These are phyloP conservation scores for Strigamia crassipes DNA, from an alignment of 2,888 invertebrate species.

Conservation along the genomic window DNA sequence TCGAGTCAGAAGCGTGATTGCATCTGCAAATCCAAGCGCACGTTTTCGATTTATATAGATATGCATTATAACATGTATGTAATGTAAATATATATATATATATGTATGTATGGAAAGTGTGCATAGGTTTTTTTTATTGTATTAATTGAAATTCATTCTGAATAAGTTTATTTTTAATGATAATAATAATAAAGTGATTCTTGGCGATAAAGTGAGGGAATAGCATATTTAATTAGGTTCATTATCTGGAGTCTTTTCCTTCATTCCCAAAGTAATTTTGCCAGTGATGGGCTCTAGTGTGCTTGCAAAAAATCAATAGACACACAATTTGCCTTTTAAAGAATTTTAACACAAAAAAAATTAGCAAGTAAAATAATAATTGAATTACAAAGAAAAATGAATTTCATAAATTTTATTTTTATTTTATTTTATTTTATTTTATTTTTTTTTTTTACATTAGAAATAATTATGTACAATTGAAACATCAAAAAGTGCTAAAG, in stretches of 20 bases:
- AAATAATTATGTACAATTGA: too few relatives aligned
- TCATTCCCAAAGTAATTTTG: conserved; percentile 43
- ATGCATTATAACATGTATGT: too few relatives aligned
- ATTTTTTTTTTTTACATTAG: too few relatives aligned
- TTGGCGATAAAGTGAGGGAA: conserved; percentile 39
- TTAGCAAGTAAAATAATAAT: neutral
- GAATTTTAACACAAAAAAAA: neutral
- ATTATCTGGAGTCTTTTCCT: conserved; percentile 43
- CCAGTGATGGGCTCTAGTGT: conserved; percentile 36
- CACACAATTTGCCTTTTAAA: neutral
- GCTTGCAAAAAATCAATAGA: conserved; percentile 38
- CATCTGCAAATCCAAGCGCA: conserved; percentile 7
- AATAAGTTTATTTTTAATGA: neutral
- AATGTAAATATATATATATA: too few relatives aligned
- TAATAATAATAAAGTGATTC: conserved; percentile 34
- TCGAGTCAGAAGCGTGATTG: conserved; percentile 14
- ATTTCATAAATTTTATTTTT: too few relatives aligned
- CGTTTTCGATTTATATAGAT: neutral
- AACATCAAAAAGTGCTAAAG: too few relatives aligned
- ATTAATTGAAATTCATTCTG: neutral
- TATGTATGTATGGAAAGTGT: too few relatives aligned
- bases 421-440: too few relatives aligned
- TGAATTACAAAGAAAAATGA: too few relatives aligned
- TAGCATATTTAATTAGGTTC: conserved; percentile 44
- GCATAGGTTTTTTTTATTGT: neutral